These are phyloP conservation scores for Chymomyza caudatula DNA, from an alignment of 2,888 invertebrate species.

Conservation along the genomic window DNA sequence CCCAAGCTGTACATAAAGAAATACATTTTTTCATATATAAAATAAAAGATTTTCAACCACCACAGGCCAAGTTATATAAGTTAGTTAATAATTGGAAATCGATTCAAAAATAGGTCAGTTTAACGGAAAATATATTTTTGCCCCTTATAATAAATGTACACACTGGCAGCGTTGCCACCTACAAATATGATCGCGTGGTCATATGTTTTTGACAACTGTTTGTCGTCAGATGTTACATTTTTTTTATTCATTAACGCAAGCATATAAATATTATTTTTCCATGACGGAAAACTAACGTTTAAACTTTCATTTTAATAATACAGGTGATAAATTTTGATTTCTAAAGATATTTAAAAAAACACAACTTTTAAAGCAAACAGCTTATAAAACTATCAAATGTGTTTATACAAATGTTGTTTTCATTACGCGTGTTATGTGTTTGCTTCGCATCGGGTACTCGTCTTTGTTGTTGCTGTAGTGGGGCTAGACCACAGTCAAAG, in stretches of 20 bases:
- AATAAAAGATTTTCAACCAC: no score
- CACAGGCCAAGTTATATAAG: neutral
- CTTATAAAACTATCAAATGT: slow-evolving; percentile 22
- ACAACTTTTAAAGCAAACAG: no score
- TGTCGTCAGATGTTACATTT: slow-evolving; percentile 47
- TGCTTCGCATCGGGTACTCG: neutral
- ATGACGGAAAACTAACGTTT: no score
- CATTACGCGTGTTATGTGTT: neutral
- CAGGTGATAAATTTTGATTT: slow-evolving; percentile 39
- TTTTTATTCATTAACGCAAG: slow-evolving; percentile 36
- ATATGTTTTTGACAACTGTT: slow-evolving; percentile 66
- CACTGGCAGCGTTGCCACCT: neutral
- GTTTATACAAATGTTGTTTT: neutral
- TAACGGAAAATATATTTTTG: neutral
- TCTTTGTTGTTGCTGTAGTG: neutral
- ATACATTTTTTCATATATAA: no score
- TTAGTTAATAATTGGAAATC: neutral
- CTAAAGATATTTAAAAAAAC: no score
- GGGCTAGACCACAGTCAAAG: neutral
- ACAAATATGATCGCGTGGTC: slow-evolving; percentile 28
- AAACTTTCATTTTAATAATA: slow-evolving; percentile 8
- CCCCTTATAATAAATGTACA: neutral
- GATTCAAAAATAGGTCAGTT: neutral
- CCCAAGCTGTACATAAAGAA: neutral
- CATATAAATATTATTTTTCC: neutral